phyloP scores from a whole-genome alignment of 2,113 vertebrate species.

The Hippocampus zosterae region DNA sequence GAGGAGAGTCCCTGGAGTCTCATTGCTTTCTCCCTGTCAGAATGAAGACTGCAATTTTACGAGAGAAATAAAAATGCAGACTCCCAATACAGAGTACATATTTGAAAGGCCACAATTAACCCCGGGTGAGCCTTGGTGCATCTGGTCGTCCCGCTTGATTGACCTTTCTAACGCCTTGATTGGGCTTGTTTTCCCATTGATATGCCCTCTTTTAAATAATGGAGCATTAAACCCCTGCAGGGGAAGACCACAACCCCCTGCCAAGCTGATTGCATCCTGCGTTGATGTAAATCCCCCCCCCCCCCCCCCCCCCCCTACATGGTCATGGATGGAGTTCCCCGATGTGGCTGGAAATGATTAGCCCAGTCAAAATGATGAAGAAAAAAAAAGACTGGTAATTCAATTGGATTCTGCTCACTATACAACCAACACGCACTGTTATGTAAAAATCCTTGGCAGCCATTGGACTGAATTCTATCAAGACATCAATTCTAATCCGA shows the following conservation, averaged over 20 bases:
- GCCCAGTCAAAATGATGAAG: slow-evolving; percentile 45
- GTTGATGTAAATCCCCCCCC: slow-evolving; percentile 61
- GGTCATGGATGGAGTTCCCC: slow-evolving; percentile 46
- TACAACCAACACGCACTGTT: slow-evolving; percentile 9
- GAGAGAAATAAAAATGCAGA: background rate
- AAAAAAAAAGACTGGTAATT: slow-evolving; percentile 57
- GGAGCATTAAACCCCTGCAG: slow-evolving; percentile 45
- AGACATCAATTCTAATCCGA: background rate
- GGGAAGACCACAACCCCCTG: slow-evolving; percentile 42
- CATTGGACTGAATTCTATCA: no score
- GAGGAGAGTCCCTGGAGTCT: slow-evolving; percentile 5
- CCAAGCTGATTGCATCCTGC: slow-evolving; percentile 62
- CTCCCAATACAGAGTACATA: slow-evolving; percentile 32
- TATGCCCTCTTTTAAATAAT: slow-evolving; percentile 50
- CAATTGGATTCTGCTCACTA: slow-evolving; percentile 49
- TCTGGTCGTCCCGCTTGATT: slow-evolving; percentile 13
- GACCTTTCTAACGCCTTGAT: slow-evolving; percentile 15
- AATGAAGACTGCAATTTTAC: background rate
- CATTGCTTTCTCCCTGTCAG: slow-evolving; percentile 5
- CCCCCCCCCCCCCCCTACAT: slow-evolving; percentile 24
- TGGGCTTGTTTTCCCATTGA: slow-evolving; percentile 46
- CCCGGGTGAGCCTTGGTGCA: background rate
- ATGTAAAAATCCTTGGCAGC: background rate
- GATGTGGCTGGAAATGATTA: slow-evolving; percentile 51
- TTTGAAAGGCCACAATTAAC: background rate